Evolutionary conservation across 1,140 invertebrate species (phyloP), one percentile per base, ranked within the genome.

Genomic region (Eurosta solidaginis): DNA sequence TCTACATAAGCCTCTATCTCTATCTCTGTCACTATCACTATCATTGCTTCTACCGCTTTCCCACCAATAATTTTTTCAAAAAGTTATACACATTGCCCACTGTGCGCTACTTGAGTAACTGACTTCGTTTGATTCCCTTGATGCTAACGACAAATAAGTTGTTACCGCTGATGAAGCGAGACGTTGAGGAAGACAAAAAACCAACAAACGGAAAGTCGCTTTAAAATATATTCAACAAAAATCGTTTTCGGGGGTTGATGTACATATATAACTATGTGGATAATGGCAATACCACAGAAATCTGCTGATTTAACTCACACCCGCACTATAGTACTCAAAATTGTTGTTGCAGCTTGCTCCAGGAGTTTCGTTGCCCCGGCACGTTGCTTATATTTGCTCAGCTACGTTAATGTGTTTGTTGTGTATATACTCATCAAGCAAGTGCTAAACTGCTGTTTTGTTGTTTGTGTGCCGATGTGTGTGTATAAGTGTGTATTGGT

Each of bases 81-180:
- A n/a, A n/a, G n/a, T n/a, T n/a, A n/a, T n/a, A n/a, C n/a, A n/a
- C n/a, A n/a, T n/a, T n/a, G n/a, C n/a, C n/a, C n/a, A n/a, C n/a
- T 22, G 49, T 22, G 54, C 29, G 6, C 33, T 3, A 33, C 6
- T 20, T 42, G 4, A 20, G n/a, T 68, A 33, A 42, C 29, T 36
- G 59, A 40, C 59, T 40, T 40, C 6, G 5, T n/a, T 42, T 22
- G 36, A 68, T 68, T 40, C 59, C 59, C 59, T 36, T 68, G 59
- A 68, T 68, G 59, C 59, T 29, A 68, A 40, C 59, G 59, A 40
- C 59, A 68, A 68, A 68, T 68, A 68, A 68, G 59, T 68, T 68
- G 59, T 68, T 68, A 68, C 59, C 33, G 54, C 29, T 63, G 54
- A 63, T 63, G 54, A n/a, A n/a, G n/a, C n/a, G n/a, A 63, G 29